Base-by-base conservation (phyloP, 2,113 vertebrate genomes). In the Bos javanicus region DNA sequence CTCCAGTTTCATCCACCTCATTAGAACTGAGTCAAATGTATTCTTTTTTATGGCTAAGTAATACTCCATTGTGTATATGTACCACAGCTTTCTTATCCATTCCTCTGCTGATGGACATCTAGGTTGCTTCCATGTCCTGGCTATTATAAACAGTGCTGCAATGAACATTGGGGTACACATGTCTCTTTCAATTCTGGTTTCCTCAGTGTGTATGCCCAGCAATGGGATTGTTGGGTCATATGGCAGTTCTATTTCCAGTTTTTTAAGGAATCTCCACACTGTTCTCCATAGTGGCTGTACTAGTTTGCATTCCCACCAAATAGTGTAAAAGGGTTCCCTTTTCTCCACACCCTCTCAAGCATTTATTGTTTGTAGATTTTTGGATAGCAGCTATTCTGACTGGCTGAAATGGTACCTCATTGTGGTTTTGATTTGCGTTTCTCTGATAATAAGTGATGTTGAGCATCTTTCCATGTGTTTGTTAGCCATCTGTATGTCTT, bases 201-300 rank as follows among this genome's bases (percentile, higher is more conserved):
- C 6, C 6, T 64, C 0, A 0, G 3, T 33, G 30, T 64, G 3
- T 16, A 17, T 64, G 15, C 62, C 62, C 15, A 8, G 15, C 3
- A 33, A 1, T 64, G 62, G 60, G 3, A 64, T 64, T 33, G 3
- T 30, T 33, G 62, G 30, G 62, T 33, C 62, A 64, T 64, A 64
- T 17, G 7, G 15, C 30, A 64, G 30, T 1, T 64, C 62, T 33
- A 17, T 17, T 64, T 64, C 7, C 30, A 64, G 3, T 33, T 64
- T 64, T 64, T 33, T 17, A 64, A 33, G 62, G 0, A 64, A 33
- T 64, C 30, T 64, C 30, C 62, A 17, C 62, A 64, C 30, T 64
- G 30, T 64, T 64, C 3, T 64, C 62, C 62, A 64, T 33, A 33
- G 62, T 4, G 30, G 62, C 30, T 64, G 3, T 64, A 64, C 30